phyloP scores from a whole-genome alignment of 2,113 vertebrate genomes.

The Microcebus tavaratra region DNA sequence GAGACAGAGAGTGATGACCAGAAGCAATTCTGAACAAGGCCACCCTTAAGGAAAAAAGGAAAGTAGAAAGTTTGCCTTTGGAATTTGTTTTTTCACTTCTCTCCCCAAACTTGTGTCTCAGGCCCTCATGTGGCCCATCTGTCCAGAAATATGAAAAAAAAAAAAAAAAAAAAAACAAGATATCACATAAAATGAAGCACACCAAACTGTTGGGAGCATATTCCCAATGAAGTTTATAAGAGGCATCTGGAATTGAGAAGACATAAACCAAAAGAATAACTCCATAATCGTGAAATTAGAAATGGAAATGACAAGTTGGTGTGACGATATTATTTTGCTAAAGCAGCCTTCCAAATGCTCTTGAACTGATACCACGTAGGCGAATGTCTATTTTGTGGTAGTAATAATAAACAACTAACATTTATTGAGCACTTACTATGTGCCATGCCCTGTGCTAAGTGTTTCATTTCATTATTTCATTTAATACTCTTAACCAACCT shows the following conservation, averaged over 20 bases:
- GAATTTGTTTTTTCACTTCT: background rate
- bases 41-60: background rate
- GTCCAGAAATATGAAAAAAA: background rate
- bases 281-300: background rate
- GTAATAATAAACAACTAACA: background rate
- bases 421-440: background rate
- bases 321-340: background rate
- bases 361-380: background rate
- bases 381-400: background rate
- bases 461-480: background rate
- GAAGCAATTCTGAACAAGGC: background rate
- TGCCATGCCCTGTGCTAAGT: background rate
- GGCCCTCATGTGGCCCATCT: background rate
- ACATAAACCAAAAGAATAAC: background rate
- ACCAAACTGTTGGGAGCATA: background rate
- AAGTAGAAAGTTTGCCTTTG: background rate
- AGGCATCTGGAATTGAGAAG: background rate
- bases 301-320: background rate
- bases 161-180: background rate
- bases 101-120: background rate
- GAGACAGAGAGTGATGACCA: background rate
- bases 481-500: background rate
- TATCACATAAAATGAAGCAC: background rate
- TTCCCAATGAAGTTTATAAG: background rate
- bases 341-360: background rate